phyloP scores from a whole-genome alignment of 2,797 vertebrate genomes.

The Hafferia zeledoni region DNA sequence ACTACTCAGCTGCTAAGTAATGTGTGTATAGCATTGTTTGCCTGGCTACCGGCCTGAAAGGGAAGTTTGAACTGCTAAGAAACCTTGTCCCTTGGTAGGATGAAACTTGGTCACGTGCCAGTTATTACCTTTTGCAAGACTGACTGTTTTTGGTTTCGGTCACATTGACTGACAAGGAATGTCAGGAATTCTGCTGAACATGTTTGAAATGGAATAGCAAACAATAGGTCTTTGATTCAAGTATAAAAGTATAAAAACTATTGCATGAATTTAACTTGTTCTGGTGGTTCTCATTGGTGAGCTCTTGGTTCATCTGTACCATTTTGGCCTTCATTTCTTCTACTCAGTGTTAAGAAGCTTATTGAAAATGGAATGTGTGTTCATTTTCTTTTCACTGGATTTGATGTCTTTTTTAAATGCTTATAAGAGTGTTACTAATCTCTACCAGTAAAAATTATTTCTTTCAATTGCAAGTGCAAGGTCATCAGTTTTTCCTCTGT shows the following conservation, averaged over 20 bases:
- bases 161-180: constrained; percentile 78
- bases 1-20: constrained; percentile 68
- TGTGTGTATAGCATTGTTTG: constrained; percentile 58
- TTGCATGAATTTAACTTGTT: constrained; percentile 52
- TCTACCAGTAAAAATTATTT: neutral
- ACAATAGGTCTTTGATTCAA: constrained; percentile 77
- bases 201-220: constrained; percentile 64
- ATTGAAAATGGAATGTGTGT: neutral
- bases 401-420: neutral
- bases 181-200: constrained; percentile 76
- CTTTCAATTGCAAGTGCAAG: neutral
- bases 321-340: neutral
- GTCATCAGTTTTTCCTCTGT: neutral
- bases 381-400: neutral
- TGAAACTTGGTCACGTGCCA: constrained; percentile 72
- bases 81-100: constrained; percentile 18
- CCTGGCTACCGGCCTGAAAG: constrained; percentile 46
- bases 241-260: constrained; percentile 56
- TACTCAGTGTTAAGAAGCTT: neutral
- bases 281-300: neutral
- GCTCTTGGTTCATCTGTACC: neutral
- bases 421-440: neutral
- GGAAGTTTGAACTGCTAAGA: constrained; percentile 50
- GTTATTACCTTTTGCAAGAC: constrained; percentile 68
- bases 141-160: constrained; percentile 77